These are phyloP conservation scores for Druceiella hillmani DNA, from an alignment of 2,888 invertebrate species.

Conservation along the genomic window DNA sequence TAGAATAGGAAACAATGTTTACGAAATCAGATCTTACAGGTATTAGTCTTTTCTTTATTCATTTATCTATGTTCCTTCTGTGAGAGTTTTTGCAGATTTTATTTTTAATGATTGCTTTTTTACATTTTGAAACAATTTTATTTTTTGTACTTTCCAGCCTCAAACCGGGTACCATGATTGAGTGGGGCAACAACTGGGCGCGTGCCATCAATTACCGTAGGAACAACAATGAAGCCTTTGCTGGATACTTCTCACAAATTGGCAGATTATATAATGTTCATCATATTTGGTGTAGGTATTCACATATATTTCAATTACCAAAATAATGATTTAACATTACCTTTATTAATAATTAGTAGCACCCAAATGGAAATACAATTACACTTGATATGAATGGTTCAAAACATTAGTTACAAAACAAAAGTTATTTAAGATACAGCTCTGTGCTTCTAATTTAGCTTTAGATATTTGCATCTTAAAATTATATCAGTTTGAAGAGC, in stretches of 20 bases:
- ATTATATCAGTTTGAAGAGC: no score
- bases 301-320: no score
- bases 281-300: slow-evolving; percentile 95
- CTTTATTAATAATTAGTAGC: no score
- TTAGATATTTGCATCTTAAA: no score
- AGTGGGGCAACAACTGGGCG: slow-evolving; percentile 99
- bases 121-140: slow-evolving; percentile 3
- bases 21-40: slow-evolving; percentile 78
- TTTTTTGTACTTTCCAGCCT: slow-evolving; percentile 65
- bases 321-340: no score
- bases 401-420: no score
- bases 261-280: slow-evolving; percentile 96
- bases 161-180: slow-evolving; percentile 98
- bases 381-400: no score
- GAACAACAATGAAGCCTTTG: slow-evolving; percentile 92
- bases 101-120: not conserved
- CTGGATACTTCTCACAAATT: slow-evolving; percentile 97
- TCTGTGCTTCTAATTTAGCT: no score
- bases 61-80: not conserved
- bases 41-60: slow-evolving; percentile 22
- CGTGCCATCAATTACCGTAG: slow-evolving; percentile 86
- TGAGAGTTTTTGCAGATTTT: not conserved
- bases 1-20: slow-evolving; percentile 72
- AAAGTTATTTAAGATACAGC: no score
- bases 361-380: no score